These are phyloP conservation scores for Heterodera carotae DNA, from an alignment of 1,140 invertebrate genomes.

Conservation along the genomic window DNA sequence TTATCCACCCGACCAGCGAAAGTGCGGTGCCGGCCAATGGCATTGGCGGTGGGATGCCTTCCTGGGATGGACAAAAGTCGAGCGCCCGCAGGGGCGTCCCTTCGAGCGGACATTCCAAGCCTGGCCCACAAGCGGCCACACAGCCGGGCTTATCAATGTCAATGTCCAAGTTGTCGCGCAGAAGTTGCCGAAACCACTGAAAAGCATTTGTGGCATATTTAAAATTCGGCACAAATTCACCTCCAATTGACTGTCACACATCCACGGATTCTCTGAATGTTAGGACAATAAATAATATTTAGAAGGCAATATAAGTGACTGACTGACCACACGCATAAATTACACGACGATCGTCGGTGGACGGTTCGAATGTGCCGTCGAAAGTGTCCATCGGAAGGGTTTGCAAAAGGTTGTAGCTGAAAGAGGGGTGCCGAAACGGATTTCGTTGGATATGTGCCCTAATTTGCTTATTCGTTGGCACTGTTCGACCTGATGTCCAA, in stretches of 20 bases:
- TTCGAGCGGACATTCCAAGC: conserved; percentile 53
- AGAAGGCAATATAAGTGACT: conserved; percentile 2
- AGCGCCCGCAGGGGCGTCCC: conserved; percentile 58
- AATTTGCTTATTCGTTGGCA: too few relatives aligned
- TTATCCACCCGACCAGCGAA: conserved; percentile 64
- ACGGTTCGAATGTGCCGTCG: conserved; percentile 56
- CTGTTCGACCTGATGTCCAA: conserved; percentile 60
- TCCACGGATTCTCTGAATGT: conserved; percentile 63
- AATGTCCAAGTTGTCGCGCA: conserved; percentile 64
- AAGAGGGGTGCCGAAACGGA: too few relatives aligned
- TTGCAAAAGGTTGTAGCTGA: conserved; percentile 64
- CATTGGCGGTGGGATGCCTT: conserved; percentile 46
- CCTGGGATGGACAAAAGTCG: conserved; percentile 50
- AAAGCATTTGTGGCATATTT: background rate
- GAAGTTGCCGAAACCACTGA: conserved; percentile 61
- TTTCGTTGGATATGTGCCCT: too few relatives aligned
- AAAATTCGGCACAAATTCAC: background rate
- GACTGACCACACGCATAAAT: conserved; percentile 63
- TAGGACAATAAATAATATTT: background rate
- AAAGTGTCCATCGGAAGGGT: conserved; percentile 62
- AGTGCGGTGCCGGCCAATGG: conserved; percentile 58
- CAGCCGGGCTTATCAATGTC: conserved; percentile 66
- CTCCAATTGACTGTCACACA: conserved; percentile 59
- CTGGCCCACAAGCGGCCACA: conserved; percentile 52
- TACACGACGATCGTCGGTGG: conserved; percentile 62